These are phyloP conservation scores for Pheosia tremula DNA, from an alignment of 2,888 invertebrate genomes.

Conservation along the genomic window DNA sequence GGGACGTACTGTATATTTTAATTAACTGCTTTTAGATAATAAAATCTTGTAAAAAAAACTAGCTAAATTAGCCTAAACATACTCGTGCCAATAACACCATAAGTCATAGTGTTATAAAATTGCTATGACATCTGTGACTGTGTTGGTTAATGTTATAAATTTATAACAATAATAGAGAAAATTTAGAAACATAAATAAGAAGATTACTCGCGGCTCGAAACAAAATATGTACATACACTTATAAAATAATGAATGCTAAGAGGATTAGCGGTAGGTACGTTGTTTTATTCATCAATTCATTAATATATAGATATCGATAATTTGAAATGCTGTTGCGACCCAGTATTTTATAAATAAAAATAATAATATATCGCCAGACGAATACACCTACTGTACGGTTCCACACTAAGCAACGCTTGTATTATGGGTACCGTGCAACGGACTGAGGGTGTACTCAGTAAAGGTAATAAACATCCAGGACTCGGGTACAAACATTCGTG, in stretches of 20 bases:
- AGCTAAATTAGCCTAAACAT: background rate
- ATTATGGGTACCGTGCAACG: too few species aligned
- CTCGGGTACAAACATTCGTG: too few species aligned
- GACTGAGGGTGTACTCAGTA: too few species aligned
- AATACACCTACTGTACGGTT: too few species aligned
- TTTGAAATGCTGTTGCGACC: background rate
- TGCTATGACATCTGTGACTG: slow-evolving; percentile 21
- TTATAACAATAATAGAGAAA: slow-evolving; percentile 15
- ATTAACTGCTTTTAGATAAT: too few species aligned
- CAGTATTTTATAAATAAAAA: background rate
- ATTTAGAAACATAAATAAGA: slow-evolving; percentile 4
- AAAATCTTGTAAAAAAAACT: too few species aligned
- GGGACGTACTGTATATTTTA: too few species aligned
- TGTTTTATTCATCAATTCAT: background rate
- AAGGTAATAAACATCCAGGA: too few species aligned
- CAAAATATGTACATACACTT: background rate
- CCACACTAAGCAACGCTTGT: too few species aligned
- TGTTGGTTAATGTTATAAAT: slow-evolving; percentile 19
- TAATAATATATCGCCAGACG: too few species aligned
- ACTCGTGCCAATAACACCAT: background rate
- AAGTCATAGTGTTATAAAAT: slow-evolving; percentile 9
- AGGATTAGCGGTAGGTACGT: background rate
- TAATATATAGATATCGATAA: background rate
- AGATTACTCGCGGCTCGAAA: background rate
- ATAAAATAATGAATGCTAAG: slow-evolving; percentile 4